Percentiles rank a stretch among this genome's conserved stretches.
Evolutionary conservation across 2,113 vertebrate genomes (phyloP).

Genomic region (Crotalus helleri): DNA sequence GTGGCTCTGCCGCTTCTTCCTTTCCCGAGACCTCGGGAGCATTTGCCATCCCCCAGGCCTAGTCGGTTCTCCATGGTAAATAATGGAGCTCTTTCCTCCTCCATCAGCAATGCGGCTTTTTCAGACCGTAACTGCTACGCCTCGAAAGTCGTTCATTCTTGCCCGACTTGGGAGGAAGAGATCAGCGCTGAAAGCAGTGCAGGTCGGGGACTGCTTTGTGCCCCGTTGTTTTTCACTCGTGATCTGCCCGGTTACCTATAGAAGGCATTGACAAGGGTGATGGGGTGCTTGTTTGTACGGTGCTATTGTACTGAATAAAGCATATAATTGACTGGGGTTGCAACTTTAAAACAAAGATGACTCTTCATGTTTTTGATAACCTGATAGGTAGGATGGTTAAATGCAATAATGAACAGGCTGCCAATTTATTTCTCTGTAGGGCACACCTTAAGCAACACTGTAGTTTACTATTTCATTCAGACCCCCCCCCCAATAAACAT

Average conservation of each 20-base stretch:
- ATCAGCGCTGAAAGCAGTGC: no score
- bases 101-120: neutral
- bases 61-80: neutral
- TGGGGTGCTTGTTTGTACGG: neutral
- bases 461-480: neutral
- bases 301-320: neutral
- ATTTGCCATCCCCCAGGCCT: neutral
- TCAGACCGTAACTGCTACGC: neutral
- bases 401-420: no score
- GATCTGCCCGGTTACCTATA: neutral
- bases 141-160: neutral
- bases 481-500: neutral
- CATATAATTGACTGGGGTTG: neutral
- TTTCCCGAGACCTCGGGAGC: neutral
- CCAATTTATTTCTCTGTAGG: no score
- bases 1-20: neutral
- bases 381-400: neutral
- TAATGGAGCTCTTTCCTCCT: neutral
- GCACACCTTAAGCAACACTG: no score
- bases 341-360: neutral
- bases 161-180: neutral
- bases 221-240: no score
- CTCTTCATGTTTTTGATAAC: neutral
- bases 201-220: neutral
- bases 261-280: neutral